phyloP scores from a whole-genome alignment of 2,797 vertebrate genomes.

The Melanotaenia boesemani region DNA sequence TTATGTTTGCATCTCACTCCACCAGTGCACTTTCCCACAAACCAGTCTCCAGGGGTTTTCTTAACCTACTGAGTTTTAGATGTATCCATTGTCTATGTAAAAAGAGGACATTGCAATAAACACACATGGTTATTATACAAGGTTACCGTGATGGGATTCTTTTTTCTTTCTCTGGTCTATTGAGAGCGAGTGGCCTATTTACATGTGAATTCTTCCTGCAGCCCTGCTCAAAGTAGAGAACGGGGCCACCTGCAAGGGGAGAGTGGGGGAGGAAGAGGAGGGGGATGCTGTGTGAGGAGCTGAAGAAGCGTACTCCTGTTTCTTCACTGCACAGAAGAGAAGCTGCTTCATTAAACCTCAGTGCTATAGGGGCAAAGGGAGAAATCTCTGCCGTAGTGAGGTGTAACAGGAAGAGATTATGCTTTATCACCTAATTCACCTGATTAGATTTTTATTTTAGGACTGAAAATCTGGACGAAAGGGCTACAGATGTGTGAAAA shows the following conservation, averaged over 20 bases:
- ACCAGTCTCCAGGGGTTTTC: constrained; percentile 36
- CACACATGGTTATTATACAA: constrained; percentile 64
- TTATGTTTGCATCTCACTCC: constrained; percentile 40
- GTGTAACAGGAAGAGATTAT: constrained; percentile 8
- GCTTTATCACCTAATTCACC: constrained; percentile 13
- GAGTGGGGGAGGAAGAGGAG: constrained; percentile 33
- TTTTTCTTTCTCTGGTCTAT: constrained; percentile 71
- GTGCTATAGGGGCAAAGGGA: constrained; percentile 27
- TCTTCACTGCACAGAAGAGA: constrained; percentile 68
- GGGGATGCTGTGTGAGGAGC: constrained; percentile 45
- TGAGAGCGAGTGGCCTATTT: constrained; percentile 79
- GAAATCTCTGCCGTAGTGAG: constrained; percentile 22
- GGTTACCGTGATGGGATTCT: constrained; percentile 77
- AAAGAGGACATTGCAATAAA: constrained; percentile 52
- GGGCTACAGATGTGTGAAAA: neutral
- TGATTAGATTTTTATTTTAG: neutral
- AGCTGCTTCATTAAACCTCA: constrained; percentile 73
- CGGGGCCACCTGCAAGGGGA: constrained; percentile 75
- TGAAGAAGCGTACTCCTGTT: constrained; percentile 72
- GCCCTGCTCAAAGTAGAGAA: constrained; percentile 69
- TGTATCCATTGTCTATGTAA: constrained; percentile 50
- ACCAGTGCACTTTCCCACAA: constrained; percentile 33
- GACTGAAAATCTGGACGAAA: neutral
- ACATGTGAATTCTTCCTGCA: constrained; percentile 82
- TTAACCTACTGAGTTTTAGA: constrained; percentile 62